These are phyloP conservation scores for Tichodroma muraria DNA, from an alignment of 2,113 vertebrate species.

Conservation along the genomic window DNA sequence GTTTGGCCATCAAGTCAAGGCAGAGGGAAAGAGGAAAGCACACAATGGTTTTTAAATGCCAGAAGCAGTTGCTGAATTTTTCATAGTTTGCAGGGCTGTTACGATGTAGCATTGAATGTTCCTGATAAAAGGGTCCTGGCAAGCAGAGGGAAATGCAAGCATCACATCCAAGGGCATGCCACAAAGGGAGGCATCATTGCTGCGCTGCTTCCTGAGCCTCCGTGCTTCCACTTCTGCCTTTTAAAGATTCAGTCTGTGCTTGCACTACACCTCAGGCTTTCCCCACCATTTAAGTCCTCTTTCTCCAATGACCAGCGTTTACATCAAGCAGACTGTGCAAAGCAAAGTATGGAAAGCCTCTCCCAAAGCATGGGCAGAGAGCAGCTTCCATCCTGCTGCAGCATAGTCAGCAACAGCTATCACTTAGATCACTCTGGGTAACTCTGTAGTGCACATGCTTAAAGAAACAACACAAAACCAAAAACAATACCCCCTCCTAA, in stretches of 20 bases:
- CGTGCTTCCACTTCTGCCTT: neutral
- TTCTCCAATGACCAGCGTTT: neutral
- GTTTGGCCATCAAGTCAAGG: neutral
- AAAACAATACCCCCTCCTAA: neutral
- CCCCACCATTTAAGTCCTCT: neutral
- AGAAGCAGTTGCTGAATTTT: neutral
- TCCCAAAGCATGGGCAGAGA: neutral
- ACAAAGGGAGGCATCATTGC: neutral
- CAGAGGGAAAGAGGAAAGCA: neutral
- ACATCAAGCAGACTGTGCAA: neutral
- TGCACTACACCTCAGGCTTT: neutral
- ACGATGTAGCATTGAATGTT: neutral
- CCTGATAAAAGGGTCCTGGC: neutral
- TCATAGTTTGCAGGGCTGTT: neutral
- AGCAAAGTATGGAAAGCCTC: neutral
- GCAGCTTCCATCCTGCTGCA: neutral
- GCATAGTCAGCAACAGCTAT: neutral
- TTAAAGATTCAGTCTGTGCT: neutral
- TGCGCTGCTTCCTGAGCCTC: neutral
- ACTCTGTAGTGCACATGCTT: conserved; percentile 54
- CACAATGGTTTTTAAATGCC: neutral
- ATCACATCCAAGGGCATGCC: neutral
- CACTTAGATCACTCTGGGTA: neutral
- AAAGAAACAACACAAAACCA: conserved; percentile 23
- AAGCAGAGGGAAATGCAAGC: neutral